Base-by-base conservation (phyloP, 2,113 vertebrate genomes). In the Perccottus glenii region DNA sequence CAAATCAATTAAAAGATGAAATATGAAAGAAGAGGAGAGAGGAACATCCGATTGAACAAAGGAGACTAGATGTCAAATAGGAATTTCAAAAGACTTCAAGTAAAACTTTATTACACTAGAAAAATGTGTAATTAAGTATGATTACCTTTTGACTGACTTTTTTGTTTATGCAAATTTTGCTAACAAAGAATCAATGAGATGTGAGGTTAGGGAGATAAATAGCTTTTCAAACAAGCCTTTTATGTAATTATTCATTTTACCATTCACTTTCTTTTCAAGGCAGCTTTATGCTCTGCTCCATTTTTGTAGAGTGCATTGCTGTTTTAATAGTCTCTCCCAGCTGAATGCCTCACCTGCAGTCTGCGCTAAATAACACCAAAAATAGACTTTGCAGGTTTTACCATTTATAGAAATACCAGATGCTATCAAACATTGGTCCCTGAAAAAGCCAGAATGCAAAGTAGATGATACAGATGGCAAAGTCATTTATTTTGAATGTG, bases 1-100 rank as follows among this genome's bases (percentile, higher is more conserved):
- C 52, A 60, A 82, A 64, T 81, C 72, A 77, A 77, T 84, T 77
- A 83, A 64, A 50, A 46, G n/a, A 12, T n/a, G 48, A 45, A 70
- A 59, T 52, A 51, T 60, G 49, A 75, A 43, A 64, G 46, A 70
- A 53, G 12, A 45, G 3, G 56, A 57, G 0, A 38, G 11, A 42
- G 46, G 61, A 47, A 67, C 8, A 52, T 57, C 16, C 65, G 52
- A 59, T 69, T 67, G 33, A 57, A 9, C n/a, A 59, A 59, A 67
- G 15, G 59, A 58, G 36, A 58, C 58, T 48, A 27, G 48, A 51
- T 42, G n/a, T 70, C 58, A 49, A 53, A 46, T 27, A 32, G 47
- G 16, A 64, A 11, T 2, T 33, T 11, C 32, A 33, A 44, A 48
- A 44, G 2, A 35, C 4, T 35, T 33, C 11, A 2, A 11, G 14